Evolutionary conservation across 2,113 vertebrate species (phyloP).

Genomic region (Spea multiplicata): DNA sequence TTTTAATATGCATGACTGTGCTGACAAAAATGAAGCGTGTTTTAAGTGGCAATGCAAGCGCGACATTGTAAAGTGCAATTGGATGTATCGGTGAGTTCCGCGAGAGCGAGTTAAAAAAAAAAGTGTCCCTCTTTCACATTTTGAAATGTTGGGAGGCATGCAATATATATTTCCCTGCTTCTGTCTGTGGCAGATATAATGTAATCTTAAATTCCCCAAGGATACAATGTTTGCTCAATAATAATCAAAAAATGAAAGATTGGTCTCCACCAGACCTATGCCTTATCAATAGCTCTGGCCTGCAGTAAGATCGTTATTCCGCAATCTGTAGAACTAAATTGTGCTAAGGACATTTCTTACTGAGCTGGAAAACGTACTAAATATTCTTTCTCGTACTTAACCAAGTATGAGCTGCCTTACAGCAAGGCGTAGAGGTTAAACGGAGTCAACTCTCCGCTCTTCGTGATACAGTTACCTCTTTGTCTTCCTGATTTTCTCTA

Average conservation of each 20-base stretch:
- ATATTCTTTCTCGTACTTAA: not conserved
- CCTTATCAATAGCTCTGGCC: no score
- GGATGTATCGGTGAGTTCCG: no score
- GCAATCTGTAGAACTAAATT: not conserved
- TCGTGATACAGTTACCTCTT: not conserved
- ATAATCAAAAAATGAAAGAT: no score
- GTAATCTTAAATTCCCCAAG: not conserved
- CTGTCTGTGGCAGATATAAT: slow-evolving; percentile 8
- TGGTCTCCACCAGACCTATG: no score
- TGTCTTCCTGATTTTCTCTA: not conserved
- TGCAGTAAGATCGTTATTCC: not conserved
- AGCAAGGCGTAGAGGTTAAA: no score
- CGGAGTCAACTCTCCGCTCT: not conserved
- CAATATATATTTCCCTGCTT: not conserved
- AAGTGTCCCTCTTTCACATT: no score
- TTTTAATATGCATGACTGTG: no score
- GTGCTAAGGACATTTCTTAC: not conserved
- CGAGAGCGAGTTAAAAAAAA: no score
- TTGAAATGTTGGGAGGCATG: not conserved
- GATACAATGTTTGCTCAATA: not conserved
- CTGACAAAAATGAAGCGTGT: no score
- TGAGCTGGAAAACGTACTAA: not conserved
- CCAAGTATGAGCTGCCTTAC: no score
- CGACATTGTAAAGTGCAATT: no score
- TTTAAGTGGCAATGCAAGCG: no score